phyloP scores from a whole-genome alignment of 2,797 vertebrate species.

The Nasua narica region DNA sequence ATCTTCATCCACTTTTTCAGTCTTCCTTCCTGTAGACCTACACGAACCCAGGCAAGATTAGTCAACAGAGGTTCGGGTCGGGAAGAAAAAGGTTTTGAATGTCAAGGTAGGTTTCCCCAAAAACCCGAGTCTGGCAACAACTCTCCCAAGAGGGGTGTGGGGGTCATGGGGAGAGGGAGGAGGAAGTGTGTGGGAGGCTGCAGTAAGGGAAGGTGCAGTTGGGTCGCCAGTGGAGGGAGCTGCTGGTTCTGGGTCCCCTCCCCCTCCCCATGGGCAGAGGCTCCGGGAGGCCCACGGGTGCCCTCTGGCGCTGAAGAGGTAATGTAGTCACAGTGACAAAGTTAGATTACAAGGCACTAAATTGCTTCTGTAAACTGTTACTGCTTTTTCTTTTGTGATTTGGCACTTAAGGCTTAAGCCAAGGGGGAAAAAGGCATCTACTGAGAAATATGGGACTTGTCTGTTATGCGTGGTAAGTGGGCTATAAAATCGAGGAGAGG shows the following conservation, averaged over 20 bases:
- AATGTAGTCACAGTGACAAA: constrained; percentile 87
- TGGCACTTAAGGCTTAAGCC: constrained; percentile 87
- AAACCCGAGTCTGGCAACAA: constrained; percentile 77
- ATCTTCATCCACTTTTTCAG: constrained; percentile 82
- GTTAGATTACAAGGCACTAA: constrained; percentile 87
- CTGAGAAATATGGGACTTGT: constrained; percentile 71
- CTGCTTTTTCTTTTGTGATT: constrained; percentile 84
- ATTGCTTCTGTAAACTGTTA: constrained; percentile 87
- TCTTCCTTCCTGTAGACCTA: constrained; percentile 84
- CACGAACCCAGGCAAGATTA: constrained; percentile 83
- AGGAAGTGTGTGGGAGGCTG: constrained; percentile 47
- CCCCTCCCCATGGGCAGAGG: constrained; percentile 82
- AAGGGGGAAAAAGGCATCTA: constrained; percentile 70
- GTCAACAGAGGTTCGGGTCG: constrained; percentile 74
- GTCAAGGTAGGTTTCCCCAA: constrained; percentile 80
- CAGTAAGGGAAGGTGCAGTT: constrained; percentile 75
- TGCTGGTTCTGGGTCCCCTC: constrained; percentile 74
- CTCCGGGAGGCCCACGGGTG: constrained; percentile 83
- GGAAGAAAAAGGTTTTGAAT: constrained; percentile 72
- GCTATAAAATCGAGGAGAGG: constrained; percentile 54
- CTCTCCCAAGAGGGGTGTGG: constrained; percentile 65
- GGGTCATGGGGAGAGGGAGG: background rate
- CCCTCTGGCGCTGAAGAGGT: constrained; percentile 88
- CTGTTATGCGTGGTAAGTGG: constrained; percentile 69
- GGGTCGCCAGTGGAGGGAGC: constrained; percentile 83